These are phyloP conservation scores for Casuarius casuarius DNA, from an alignment of 2,113 vertebrate species.

Conservation along the genomic window DNA sequence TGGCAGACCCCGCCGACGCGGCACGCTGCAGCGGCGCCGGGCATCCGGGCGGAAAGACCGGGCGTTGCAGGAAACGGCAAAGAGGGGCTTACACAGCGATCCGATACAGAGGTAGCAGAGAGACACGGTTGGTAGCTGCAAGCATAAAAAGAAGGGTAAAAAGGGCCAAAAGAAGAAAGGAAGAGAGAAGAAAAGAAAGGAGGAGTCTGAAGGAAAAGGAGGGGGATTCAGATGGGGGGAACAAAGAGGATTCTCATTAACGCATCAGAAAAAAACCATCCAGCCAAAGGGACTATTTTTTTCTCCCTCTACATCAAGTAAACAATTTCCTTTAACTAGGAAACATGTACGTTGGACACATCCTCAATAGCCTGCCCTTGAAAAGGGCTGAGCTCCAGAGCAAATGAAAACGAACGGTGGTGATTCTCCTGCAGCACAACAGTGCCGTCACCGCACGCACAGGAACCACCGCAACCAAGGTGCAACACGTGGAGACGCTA, in stretches of 20 bases:
- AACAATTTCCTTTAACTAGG: background rate
- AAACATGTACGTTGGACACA: background rate
- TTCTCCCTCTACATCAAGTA: background rate
- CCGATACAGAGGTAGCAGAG: background rate
- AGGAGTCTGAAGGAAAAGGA: background rate
- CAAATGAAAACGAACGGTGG: background rate
- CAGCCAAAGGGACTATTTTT: background rate
- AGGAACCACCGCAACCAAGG: background rate
- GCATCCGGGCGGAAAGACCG: background rate
- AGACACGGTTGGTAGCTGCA: background rate
- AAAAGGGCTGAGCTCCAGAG: background rate
- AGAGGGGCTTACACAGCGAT: background rate
- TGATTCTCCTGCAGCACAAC: background rate
- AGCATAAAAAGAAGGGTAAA: background rate
- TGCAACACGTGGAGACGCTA: background rate
- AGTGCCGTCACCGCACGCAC: background rate
- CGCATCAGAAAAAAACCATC: background rate
- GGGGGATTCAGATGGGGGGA: background rate
- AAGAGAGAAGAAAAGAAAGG: background rate
- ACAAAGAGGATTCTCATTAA: background rate
- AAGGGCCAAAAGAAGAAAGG: background rate
- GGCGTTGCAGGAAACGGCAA: background rate
- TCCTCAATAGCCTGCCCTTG: background rate
- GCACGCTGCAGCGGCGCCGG: fast-evolving
- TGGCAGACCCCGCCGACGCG: background rate